Evolutionary conservation across 2,888 invertebrate genomes (phyloP), one percentile per base, ranked within the genome.

Genomic region (Drosophila koepferae): DNA sequence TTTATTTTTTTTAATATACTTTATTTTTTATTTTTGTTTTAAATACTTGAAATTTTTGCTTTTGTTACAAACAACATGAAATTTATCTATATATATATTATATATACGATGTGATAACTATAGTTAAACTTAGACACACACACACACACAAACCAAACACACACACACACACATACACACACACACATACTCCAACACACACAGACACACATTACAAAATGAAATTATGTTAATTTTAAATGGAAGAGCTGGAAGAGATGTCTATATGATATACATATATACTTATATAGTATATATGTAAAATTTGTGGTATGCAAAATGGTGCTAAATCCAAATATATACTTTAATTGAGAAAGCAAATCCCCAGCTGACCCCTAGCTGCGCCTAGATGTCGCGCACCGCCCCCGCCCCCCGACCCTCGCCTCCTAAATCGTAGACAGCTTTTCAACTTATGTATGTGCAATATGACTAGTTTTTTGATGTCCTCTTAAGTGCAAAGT

Each of bases 241-340:
- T 46, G 48, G 44, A 56, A 53, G 46, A 58, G 53, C 59, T 63
- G 48, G 54, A 58, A 59, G 46, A 66, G 61, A 74, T 43, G 62
- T 58, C 58, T 66, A 58, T 66, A 63, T 55, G 53, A 51, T 34
- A 61, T 61, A 41, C 18, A 10, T 61, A 41, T 23, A 10, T 31
- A 49, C 9, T 2, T n/a, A 40, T 66, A 61, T 63, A 78, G 20
- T 38, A 9, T 36, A 20, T 53, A 20, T 53, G 74, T 75, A 74
- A 76, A 72, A 82, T 87, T 86, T 82, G 86, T 82, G 90, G 91
- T 87, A 89, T 77, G 86, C 91, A 86, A 90, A 82, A 92, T 92
- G 92, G 92, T 93, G 92, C 92, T 93, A 93, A 91, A 93, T 92
- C 93, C 92, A 92, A 93, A 93, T 92, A 92, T 87, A 89, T 82